Evolutionary conservation across 2,888 invertebrate genomes (phyloP).

Genomic region (Silvanus unidentatus): DNA sequence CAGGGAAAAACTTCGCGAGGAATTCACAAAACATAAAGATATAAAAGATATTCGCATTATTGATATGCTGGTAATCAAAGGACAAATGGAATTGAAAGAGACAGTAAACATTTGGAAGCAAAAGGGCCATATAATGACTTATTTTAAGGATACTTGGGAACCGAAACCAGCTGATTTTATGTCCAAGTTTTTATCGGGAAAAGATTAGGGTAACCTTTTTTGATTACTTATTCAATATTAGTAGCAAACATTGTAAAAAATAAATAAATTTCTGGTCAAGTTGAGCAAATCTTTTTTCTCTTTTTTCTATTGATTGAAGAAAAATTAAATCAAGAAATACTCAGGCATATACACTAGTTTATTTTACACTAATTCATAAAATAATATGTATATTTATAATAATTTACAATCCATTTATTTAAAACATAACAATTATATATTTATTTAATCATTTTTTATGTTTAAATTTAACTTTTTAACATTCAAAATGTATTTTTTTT

Average conservation of each 20-base stretch:
- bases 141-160: slow-evolving; percentile 78
- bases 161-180: slow-evolving; percentile 87
- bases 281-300: too few species aligned
- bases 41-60: slow-evolving; percentile 79
- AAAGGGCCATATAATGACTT: slow-evolving; percentile 79
- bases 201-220: slow-evolving; percentile 42
- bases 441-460: not conserved
- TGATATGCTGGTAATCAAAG: slow-evolving; percentile 87
- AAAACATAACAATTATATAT: not conserved
- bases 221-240: too few species aligned
- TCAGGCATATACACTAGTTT: slow-evolving; percentile 39
- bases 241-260: too few species aligned
- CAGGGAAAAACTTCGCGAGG: slow-evolving; percentile 66
- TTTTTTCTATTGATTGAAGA: too few species aligned
- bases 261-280: too few species aligned
- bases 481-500: too few species aligned
- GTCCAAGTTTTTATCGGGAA: slow-evolving; percentile 77
- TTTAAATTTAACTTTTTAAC: too few species aligned
- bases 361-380: slow-evolving; percentile 45
- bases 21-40: slow-evolving; percentile 70
- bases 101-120: slow-evolving; percentile 83
- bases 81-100: slow-evolving; percentile 93
- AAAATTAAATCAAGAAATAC: slow-evolving; percentile 13
- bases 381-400: slow-evolving; percentile 29
- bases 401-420: slow-evolving; percentile 38